Evolutionary conservation across 2,888 invertebrate species (phyloP).

Genomic region (Gandaritis pyraliata): DNA sequence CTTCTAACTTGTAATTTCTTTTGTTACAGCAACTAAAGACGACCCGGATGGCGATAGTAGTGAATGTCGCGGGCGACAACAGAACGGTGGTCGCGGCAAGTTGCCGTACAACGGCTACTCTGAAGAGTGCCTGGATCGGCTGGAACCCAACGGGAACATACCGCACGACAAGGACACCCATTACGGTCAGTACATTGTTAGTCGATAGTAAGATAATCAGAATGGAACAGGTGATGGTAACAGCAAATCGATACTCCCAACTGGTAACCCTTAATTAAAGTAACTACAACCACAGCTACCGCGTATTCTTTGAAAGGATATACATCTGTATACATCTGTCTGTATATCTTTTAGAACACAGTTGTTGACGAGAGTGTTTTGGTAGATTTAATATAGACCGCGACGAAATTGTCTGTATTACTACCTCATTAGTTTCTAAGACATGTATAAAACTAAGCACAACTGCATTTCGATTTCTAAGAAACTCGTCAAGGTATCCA

Average conservation of each 20-base stretch:
- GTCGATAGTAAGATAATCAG: conserved; percentile 8
- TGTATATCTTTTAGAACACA: too few relatives aligned
- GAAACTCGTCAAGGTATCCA: conserved; percentile 9
- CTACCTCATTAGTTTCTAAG: too few relatives aligned
- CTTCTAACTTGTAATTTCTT: conserved; percentile 28
- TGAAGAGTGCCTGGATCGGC: conserved; percentile 96
- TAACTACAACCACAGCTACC: too few relatives aligned
- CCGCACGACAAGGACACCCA: conserved; percentile 92
- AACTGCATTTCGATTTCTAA: neutral
- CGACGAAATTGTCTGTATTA: too few relatives aligned
- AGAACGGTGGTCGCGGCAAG: conserved; percentile 88
- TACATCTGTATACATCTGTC: too few relatives aligned
- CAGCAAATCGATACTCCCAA: conserved; percentile 4
- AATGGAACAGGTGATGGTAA: neutral
- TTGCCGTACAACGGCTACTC: conserved; percentile 97
- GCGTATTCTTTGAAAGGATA: too few relatives aligned
- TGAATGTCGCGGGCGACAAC: conserved; percentile 82
- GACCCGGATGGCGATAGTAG: conserved; percentile 88
- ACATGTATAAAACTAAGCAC: neutral
- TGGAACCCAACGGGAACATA: conserved; percentile 97
- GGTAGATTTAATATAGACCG: too few relatives aligned
- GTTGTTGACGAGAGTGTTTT: neutral
- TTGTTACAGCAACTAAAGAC: conserved; percentile 95
- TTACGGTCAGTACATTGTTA: conserved; percentile 64
- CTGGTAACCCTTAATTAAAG: too few relatives aligned